phyloP scores from a whole-genome alignment of 2,113 vertebrate species.

The Pseudolaguvia tuberculata region DNA sequence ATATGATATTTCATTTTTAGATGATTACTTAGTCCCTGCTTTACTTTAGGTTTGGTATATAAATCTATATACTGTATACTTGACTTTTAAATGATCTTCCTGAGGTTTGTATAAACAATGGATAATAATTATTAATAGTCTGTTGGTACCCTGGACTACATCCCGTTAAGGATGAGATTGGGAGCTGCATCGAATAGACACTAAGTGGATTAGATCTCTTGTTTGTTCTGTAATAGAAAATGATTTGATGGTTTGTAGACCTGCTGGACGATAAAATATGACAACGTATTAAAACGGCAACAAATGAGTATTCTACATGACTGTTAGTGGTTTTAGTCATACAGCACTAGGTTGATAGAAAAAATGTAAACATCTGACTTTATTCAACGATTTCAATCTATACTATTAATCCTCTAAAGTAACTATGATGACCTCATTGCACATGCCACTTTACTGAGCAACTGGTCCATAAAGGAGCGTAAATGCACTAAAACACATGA shows the following conservation, averaged over 20 bases:
- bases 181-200: constrained; percentile 11
- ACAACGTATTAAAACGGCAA: not conserved
- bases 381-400: not conserved
- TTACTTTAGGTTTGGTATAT: not conserved
- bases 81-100: not conserved
- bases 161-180: constrained; percentile 27
- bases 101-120: constrained; percentile 7
- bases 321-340: not conserved
- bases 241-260: constrained; percentile 13
- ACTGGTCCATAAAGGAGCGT: constrained; percentile 9
- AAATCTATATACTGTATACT: not conserved
- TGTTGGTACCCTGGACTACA: constrained; percentile 22
- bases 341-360: not conserved
- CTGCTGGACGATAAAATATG: not conserved
- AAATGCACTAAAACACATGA: no score
- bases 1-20: constrained; percentile 54
- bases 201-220: constrained; percentile 22
- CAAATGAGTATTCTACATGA: no score
- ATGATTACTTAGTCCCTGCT: constrained; percentile 48
- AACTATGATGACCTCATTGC: not conserved
- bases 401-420: not conserved
- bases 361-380: not conserved
- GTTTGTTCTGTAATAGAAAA: constrained; percentile 33
- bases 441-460: not conserved
- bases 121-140: no score